Evolutionary conservation across 2,888 invertebrate genomes (phyloP), one percentile per base, ranked within the genome.

Genomic region (Megaustenia siamemsis): DNA sequence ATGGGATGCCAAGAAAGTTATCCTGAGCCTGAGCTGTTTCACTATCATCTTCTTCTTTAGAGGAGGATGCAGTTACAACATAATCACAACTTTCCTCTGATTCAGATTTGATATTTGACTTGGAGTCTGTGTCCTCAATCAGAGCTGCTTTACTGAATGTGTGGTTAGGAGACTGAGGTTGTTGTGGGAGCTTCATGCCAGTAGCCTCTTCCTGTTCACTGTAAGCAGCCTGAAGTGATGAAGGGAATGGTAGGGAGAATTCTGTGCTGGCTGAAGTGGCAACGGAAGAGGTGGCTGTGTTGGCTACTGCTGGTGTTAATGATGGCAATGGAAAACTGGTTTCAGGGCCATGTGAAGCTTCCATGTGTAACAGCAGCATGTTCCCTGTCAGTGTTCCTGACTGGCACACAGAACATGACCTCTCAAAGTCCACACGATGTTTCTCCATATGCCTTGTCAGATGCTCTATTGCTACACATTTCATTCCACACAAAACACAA

Each of bases 301-400:
- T 73, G 24, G 75, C 24, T n/a, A 45, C 35, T 53, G 53, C 18
- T 21, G 73, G 35, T 40, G 43, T 15, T n/a, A 71, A 43, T 43
- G 80, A 73, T 32, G 85, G 85, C 35, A 85, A 66, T 12, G 85
- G 76, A 53, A 81, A 85, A 60, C 66, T 85, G 8, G 85, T 76
- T 63, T 85, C 85, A 43, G 85, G 85, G 24, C 85, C 85, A 75
- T 85, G 85, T 56, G 85, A 85, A 38, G 85, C 85, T 45, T 85
- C 85, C 85, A 85, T 85, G 43, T 85, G 85, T n/a, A 85, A 66
- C 12, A 81, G 38, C 5, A 85, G 81, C 85, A 85, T 85, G 28
- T 81, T 85, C 12, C 85, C 85, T 24, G 85, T 85, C 35, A 85
- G 45, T n/a, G 85, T 85, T 15, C 85, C 85, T 1, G 81, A 81